phyloP scores from a whole-genome alignment of 2,113 vertebrate genomes.

The Stigmatopora argus region DNA sequence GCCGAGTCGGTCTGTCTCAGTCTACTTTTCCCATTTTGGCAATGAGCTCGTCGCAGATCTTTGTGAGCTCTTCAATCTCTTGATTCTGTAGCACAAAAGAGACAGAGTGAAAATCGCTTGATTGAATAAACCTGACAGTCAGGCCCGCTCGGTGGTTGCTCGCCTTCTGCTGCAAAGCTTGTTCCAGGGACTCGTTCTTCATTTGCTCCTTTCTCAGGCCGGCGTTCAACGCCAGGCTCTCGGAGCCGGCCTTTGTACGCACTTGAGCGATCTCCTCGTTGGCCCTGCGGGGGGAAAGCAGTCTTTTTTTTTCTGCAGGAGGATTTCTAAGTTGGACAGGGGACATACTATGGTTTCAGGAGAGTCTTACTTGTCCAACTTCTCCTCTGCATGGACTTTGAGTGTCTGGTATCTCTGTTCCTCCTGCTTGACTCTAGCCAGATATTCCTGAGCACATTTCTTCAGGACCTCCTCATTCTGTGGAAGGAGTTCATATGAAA shows the following conservation, averaged over 20 bases:
- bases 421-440: conserved; percentile 88
- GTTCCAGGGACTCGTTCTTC: conserved; percentile 95
- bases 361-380: conserved; percentile 84
- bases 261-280: conserved; percentile 97
- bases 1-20: conserved; percentile 53
- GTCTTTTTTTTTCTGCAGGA: neutral
- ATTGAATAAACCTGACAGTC: neutral
- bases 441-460: conserved; percentile 94
- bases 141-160: neutral
- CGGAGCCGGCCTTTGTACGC: conserved; percentile 80
- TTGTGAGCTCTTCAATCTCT: conserved; percentile 96
- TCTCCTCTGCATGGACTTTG: conserved; percentile 92
- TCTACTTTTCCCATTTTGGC: conserved; percentile 88
- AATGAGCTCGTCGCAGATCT: conserved; percentile 98
- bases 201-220: conserved; percentile 92
- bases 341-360: neutral
- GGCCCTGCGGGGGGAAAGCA: conserved; percentile 68
- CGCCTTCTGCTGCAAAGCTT: conserved; percentile 92
- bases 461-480: conserved; percentile 97
- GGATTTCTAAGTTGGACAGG: neutral
- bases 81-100: conserved; percentile 77
- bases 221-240: conserved; percentile 82
- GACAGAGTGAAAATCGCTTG: neutral
- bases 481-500: conserved; percentile 7
- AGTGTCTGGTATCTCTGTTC: conserved; percentile 94